Evolutionary conservation across 2,113 vertebrate species (phyloP).

Genomic region (Hippocampus abdominalis): DNA sequence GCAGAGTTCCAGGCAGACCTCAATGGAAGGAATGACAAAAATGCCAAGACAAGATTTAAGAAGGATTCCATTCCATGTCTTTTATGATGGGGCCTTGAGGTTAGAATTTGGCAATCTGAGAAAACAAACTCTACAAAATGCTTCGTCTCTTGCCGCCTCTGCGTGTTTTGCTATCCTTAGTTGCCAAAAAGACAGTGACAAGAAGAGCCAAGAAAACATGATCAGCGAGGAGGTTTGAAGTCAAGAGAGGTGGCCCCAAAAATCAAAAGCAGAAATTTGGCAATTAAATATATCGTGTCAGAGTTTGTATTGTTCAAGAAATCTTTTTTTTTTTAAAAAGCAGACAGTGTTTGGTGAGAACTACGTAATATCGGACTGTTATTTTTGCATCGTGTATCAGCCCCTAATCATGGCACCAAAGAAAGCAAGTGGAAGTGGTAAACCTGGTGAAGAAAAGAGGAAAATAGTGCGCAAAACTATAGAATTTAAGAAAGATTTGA

Average conservation of each 20-base stretch:
- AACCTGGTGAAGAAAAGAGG: too few species aligned
- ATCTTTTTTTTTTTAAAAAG: too few species aligned
- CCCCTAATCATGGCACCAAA: too few species aligned
- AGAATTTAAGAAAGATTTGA: too few species aligned
- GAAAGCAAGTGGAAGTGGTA: too few species aligned
- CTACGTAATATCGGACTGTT: too few species aligned
- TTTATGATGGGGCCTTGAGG: background rate
- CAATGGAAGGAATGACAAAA: slow-evolving; percentile 7
- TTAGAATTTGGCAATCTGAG: background rate
- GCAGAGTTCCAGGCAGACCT: slow-evolving; percentile 80
- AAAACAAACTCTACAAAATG: background rate
- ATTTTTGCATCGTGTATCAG: too few species aligned
- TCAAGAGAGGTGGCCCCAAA: background rate
- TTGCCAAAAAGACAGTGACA: background rate
- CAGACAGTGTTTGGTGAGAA: too few species aligned
- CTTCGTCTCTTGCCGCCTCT: background rate
- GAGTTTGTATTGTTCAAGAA: too few species aligned
- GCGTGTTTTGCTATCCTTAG: background rate
- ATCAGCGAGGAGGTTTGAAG: background rate
- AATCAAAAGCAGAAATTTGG: background rate
- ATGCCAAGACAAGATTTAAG: background rate
- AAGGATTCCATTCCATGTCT: background rate
- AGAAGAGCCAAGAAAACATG: background rate
- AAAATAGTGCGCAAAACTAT: too few species aligned
- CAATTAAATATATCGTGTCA: too few species aligned